Evolutionary conservation across 1,140 invertebrate species (phyloP).

Genomic region (Cotesia chilonis): DNA sequence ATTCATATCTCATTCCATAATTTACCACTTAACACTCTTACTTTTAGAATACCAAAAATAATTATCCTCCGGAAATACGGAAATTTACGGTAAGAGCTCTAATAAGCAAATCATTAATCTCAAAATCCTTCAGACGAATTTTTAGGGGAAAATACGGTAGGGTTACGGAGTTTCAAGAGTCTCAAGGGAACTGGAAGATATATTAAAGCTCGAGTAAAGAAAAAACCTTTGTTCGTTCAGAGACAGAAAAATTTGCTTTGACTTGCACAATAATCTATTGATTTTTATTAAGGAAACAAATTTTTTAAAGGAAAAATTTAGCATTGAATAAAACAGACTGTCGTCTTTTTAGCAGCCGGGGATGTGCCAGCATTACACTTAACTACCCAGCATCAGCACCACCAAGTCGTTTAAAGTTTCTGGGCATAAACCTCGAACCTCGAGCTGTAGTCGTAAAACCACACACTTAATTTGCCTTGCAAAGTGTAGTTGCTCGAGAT

Average conservation of each 20-base stretch:
- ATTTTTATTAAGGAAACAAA: neutral
- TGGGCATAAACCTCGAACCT: slow-evolving; percentile 46
- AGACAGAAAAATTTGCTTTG: neutral
- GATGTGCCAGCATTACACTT: neutral
- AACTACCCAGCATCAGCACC: slow-evolving; percentile 5
- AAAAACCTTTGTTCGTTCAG: neutral
- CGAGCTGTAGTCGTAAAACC: slow-evolving; percentile 64
- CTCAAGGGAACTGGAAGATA: neutral
- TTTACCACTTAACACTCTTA: too few species aligned
- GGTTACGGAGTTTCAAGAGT: neutral
- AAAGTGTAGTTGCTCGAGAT: slow-evolving; percentile 58
- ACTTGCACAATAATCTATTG: neutral
- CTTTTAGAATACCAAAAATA: too few species aligned
- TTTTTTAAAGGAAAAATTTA: neutral
- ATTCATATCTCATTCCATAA: too few species aligned
- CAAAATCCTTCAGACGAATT: neutral
- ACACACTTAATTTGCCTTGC: slow-evolving; percentile 67
- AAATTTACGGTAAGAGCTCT: too few species aligned
- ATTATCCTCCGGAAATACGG: too few species aligned
- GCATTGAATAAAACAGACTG: neutral
- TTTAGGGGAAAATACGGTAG: neutral
- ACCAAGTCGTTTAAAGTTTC: slow-evolving; percentile 26
- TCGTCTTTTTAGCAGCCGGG: slow-evolving; percentile 22
- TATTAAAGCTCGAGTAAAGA: neutral
- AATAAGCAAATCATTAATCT: too few species aligned